phyloP scores from a whole-genome alignment of 2,797 vertebrate genomes.

The Molossus alvarezi region DNA sequence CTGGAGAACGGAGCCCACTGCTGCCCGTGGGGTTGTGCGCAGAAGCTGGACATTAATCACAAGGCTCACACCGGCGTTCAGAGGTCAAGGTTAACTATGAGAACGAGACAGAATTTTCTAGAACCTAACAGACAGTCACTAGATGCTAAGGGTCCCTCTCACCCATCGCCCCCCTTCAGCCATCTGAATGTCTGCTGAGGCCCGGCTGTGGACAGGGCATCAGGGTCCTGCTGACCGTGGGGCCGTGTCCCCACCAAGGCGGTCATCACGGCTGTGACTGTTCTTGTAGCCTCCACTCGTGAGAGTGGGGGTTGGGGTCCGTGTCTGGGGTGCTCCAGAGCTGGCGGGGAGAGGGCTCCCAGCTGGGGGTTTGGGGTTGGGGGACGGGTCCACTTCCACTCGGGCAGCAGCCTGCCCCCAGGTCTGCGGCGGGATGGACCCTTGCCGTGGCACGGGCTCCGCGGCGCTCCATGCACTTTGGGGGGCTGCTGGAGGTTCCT shows the following conservation, averaged over 20 bases:
- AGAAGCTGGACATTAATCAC: not conserved
- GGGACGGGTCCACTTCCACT: no score
- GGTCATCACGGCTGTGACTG: rapidly evolving
- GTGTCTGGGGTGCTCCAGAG: not conserved
- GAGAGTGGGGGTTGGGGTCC: no score
- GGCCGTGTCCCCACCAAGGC: not conserved
- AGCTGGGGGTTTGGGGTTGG: not conserved
- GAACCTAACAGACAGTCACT: not conserved
- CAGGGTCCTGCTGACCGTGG: not conserved
- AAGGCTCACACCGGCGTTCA: rapidly evolving
- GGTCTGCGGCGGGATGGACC: rapidly evolving
- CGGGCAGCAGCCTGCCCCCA: rapidly evolving
- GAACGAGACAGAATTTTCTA: not conserved
- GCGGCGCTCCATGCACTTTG: rapidly evolving
- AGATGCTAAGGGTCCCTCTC: not conserved
- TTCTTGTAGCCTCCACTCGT: not conserved
- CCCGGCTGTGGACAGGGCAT: not conserved
- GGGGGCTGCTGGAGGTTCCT: not conserved
- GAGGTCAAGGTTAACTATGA: not conserved
- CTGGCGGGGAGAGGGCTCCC: rapidly evolving
- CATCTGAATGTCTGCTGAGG: not conserved
- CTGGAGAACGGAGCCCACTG: not conserved
- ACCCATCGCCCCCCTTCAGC: no score
- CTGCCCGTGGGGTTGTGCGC: rapidly evolving
- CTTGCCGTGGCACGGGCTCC: not conserved